Percentiles rank a stretch among this genome's conserved stretches.
These are phyloP conservation scores for Marcusenius ussheri DNA, from an alignment of 2,113 vertebrate genomes.

Conservation along the genomic window DNA sequence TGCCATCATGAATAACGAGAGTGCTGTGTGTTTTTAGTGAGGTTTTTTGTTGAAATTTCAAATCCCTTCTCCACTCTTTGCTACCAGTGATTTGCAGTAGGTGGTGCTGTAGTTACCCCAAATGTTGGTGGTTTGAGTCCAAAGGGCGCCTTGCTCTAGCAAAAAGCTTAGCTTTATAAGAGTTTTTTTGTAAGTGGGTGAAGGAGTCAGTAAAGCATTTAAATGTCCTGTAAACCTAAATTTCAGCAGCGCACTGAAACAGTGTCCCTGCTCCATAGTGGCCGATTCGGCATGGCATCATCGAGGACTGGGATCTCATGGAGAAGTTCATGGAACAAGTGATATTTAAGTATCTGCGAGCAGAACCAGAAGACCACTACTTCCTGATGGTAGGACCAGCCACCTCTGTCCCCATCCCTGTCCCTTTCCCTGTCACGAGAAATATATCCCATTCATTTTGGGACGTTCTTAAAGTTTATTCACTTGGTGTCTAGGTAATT, in stretches of 20 bases:
- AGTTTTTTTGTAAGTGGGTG: not conserved
- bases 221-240: not conserved
- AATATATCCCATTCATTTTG: not conserved
- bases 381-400: constrained; percentile 71
- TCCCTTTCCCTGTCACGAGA: not conserved
- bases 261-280: constrained; percentile 46
- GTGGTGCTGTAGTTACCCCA: not conserved
- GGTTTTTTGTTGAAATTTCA: not conserved
- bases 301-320: constrained; percentile 86
- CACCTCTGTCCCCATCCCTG: not conserved
- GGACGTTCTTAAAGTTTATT: not conserved
- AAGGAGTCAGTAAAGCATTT: not conserved
- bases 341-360: constrained; percentile 80
- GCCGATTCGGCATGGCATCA: constrained; percentile 69
- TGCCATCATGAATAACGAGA: not conserved
- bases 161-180: not conserved
- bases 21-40: not conserved
- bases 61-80: not conserved
- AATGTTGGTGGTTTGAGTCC: not conserved
- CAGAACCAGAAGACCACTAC: constrained; percentile 79
- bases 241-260: not conserved
- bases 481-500: not conserved
- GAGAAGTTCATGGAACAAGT: constrained; percentile 82
- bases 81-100: not conserved
- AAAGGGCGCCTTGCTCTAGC: not conserved